Conservation (phyloP, 1,140 invertebrate species). For the Liolophura sinensis region DNA sequence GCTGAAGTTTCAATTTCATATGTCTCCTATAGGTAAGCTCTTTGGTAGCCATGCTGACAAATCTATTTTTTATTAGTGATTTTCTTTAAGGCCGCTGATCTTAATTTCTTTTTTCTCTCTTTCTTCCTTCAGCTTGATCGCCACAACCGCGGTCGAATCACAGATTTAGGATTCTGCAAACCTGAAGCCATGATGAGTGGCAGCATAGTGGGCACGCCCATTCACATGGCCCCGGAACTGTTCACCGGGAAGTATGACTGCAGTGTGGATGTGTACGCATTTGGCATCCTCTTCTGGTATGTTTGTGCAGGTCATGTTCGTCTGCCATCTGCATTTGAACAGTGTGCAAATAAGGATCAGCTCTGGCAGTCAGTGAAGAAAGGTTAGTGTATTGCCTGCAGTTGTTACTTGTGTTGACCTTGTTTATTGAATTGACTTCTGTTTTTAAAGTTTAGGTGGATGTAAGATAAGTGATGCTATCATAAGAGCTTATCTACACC, state of each 20-base stretch:
- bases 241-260: constrained; percentile 78
- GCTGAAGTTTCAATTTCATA: too few relatives aligned
- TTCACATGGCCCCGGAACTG: constrained; percentile 91
- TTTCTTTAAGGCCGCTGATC: too few relatives aligned
- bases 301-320: constrained; percentile 81
- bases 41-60: too few relatives aligned
- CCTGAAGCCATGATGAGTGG: constrained; percentile 89
- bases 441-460: background rate
- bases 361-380: constrained; percentile 82
- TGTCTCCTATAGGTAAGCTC: too few relatives aligned
- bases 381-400: constrained; percentile 64
- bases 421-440: background rate
- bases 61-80: too few relatives aligned
- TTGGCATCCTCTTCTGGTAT: constrained; percentile 91
- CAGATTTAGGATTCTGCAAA: constrained; percentile 90
- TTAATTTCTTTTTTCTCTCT: constrained; percentile 1
- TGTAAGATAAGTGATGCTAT: background rate
- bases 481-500: background rate
- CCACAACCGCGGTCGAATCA: constrained; percentile 77
- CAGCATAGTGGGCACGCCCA: constrained; percentile 74
- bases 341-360: constrained; percentile 86
- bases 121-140: constrained; percentile 67
- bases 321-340: constrained; percentile 80
- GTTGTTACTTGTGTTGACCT: constrained; percentile 16
- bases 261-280: constrained; percentile 88